phyloP scores from a whole-genome alignment of 2,113 vertebrate species.

The Otolemur garnettii region DNA sequence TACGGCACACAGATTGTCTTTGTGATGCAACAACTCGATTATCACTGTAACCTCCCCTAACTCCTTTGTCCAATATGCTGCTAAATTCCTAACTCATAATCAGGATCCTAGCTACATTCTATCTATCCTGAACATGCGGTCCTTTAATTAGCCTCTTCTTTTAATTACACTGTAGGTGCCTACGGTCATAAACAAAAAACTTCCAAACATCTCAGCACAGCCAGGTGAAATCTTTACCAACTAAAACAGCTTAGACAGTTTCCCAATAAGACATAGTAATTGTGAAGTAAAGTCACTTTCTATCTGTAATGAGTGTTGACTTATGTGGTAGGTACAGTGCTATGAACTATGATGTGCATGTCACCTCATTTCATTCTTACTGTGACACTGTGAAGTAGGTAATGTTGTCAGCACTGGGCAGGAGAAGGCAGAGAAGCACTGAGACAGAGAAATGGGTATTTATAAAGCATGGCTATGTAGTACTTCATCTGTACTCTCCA shows the following conservation, averaged over 20 bases:
- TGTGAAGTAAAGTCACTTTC: not conserved
- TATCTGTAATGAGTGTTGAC: not conserved
- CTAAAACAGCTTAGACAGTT: not conserved
- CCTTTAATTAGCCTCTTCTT: constrained; percentile 43
- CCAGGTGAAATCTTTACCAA: constrained; percentile 29
- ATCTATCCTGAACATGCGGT: not conserved
- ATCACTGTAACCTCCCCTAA: constrained; percentile 12
- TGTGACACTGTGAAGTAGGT: not conserved
- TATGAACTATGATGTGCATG: not conserved
- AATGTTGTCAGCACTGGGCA: not conserved
- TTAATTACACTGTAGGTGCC: no score
- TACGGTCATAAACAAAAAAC: constrained; percentile 25
- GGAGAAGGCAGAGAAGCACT: not conserved
- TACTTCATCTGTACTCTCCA: not conserved
- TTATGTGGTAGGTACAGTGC: not conserved
- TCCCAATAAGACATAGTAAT: constrained; percentile 25
- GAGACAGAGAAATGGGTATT: not conserved
- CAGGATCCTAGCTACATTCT: not conserved
- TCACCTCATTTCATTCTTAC: not conserved
- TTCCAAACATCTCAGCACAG: constrained; percentile 8
- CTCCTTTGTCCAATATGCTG: not conserved
- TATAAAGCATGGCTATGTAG: not conserved
- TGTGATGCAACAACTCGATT: not conserved
- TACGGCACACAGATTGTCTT: not conserved
- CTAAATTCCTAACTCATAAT: constrained; percentile 52